A percentile compares a stretch with the other conserved stretches of the same genome.
phyloP scores from a whole-genome alignment of 2,113 vertebrate genomes.

The Sceloporus undulatus region DNA sequence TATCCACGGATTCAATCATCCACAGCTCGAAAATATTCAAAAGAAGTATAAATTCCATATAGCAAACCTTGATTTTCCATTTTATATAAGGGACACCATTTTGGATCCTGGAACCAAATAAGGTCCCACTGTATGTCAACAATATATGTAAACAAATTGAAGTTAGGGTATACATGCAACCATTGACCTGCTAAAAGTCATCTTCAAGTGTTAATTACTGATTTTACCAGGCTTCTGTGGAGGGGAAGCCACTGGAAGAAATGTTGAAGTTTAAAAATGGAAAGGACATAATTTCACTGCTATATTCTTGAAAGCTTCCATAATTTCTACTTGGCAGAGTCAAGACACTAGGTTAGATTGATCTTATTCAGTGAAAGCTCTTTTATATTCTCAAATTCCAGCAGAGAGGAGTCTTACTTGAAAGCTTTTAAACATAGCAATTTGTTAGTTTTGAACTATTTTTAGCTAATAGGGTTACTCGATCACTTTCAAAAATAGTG shows the following conservation, averaged over 20 bases:
- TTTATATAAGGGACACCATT: too few relatives aligned
- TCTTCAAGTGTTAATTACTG: background rate
- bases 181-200: background rate
- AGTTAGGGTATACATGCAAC: too few relatives aligned
- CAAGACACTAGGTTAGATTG: background rate
- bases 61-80: too few relatives aligned
- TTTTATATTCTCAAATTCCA: conserved; percentile 10
- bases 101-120: too few relatives aligned
- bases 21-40: too few relatives aligned
- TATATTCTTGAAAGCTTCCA: background rate
- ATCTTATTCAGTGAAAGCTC: background rate
- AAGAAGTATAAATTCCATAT: too few relatives aligned
- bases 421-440: conserved; percentile 16
- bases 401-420: background rate
- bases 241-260: background rate
- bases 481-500: conserved; percentile 32
- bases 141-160: background rate
- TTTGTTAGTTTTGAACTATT: background rate
- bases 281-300: background rate
- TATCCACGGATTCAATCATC: too few relatives aligned
- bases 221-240: background rate
- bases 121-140: background rate
- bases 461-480: conserved; percentile 1
- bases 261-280: background rate
- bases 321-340: conserved; percentile 3